Evolutionary conservation across 30 jellyfish, hydroid and myxozoan genomes (phyloP).

Genomic region (Rhopilema esculentum): DNA sequence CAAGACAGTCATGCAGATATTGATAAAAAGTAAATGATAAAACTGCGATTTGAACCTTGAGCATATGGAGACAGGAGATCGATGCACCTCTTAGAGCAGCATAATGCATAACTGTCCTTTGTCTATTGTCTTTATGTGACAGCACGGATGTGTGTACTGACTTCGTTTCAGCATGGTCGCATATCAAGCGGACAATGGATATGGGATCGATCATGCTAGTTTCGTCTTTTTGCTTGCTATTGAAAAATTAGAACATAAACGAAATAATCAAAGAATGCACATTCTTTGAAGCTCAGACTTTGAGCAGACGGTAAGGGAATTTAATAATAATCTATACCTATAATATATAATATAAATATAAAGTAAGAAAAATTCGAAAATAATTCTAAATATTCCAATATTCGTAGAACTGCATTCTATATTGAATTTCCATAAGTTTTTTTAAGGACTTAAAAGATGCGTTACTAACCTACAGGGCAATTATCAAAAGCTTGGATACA

Average conservation of each 20-base stretch:
- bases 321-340: too few relatives aligned
- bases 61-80: slow-evolving; percentile 37
- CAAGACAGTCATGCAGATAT: too few relatives aligned
- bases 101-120: slow-evolving; percentile 13
- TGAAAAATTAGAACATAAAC: not conserved
- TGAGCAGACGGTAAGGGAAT: not conserved
- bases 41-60: slow-evolving; percentile 37
- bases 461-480: too few relatives aligned
- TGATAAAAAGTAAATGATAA: not conserved
- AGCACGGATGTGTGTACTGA: slow-evolving; percentile 17
- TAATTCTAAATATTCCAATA: too few relatives aligned
- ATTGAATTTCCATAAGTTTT: too few relatives aligned
- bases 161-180: slow-evolving; percentile 15
- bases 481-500: too few relatives aligned
- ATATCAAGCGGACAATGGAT: slow-evolving; percentile 36
- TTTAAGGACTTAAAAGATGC: too few relatives aligned
- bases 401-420: too few relatives aligned
- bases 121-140: slow-evolving; percentile 10
- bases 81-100: slow-evolving; percentile 60
- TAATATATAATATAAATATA: too few relatives aligned
- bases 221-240: not conserved
- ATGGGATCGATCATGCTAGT: slow-evolving; percentile 51
- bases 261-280: not conserved
- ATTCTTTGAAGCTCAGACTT: not conserved
- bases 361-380: too few relatives aligned